phyloP scores from a whole-genome alignment of 2,797 vertebrate species.

The Tauraco hartlaubi region DNA sequence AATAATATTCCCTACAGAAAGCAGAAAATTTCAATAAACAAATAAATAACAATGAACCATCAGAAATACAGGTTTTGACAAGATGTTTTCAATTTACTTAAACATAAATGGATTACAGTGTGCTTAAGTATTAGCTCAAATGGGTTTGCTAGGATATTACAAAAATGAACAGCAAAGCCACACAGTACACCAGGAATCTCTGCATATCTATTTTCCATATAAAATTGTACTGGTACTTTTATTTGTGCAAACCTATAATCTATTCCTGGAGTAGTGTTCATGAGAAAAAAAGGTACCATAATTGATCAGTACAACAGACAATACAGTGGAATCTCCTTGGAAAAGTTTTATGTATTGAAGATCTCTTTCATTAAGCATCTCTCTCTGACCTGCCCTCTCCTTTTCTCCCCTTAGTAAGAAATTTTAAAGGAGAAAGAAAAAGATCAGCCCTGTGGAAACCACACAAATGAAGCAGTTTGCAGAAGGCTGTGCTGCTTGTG shows the following conservation, averaged over 20 bases:
- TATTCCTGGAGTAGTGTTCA: background rate
- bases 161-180: background rate
- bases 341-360: background rate
- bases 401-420: background rate
- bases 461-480: background rate
- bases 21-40: background rate
- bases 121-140: background rate
- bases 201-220: background rate
- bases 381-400: background rate
- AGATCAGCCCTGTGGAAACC: background rate
- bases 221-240: background rate
- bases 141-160: background rate
- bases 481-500: conserved; percentile 4
- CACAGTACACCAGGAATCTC: background rate
- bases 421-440: background rate
- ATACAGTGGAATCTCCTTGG: background rate
- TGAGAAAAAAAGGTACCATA: background rate
- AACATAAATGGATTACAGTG: background rate
- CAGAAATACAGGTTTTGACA: background rate
- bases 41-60: background rate
- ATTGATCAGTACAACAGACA: background rate
- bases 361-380: background rate
- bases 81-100: background rate
- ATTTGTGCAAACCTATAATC: background rate
- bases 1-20: background rate